Base-by-base conservation (phyloP, 2,888 invertebrate genomes). In the Agonopterix arenella region DNA sequence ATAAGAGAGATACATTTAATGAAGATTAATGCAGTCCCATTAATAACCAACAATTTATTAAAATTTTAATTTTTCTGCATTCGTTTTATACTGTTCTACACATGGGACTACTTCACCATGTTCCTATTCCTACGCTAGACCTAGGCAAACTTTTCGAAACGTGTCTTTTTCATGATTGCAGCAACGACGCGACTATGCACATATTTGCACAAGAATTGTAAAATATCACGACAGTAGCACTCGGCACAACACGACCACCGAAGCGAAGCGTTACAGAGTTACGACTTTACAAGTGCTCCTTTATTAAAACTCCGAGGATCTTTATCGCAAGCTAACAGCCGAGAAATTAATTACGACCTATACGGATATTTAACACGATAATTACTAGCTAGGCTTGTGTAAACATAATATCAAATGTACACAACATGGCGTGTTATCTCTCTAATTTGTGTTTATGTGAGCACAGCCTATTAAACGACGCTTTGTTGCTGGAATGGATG, bases 281-380 rank as follows among this genome's bases (percentile, higher is more conserved):
- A 36, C 36, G 47, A 47, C 44, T 46, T 46, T 44, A 49, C 48
- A 16, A 52, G 49, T 47, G 51, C 50, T 52, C 51, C 66, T 64
- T 72, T 70, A 76, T 75, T 73, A 75, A 73, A 76, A 74, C 59
- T 55, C 53, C 55, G 61, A 61, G 60, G 62, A 66, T 68, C 56
- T 59, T 68, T 73, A 76, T 73, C 70, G 57, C 47, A 53, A 58
- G 61, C 59, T 63, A 70, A 68, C 68, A 69, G 60, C 64, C 66
- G 65, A 61, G 67, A 71, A 75, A 80, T 76, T 79, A 75, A 83
- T 81, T 73, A 68, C 61, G 59, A 57, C 60, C 66, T 70, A 68
- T 68, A 71, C 68, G 70, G 64, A 63, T 65, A 66, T 69, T 71
- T 66, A 68, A 60, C 68, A 60, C 59, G 64, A 66, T 77, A 76